A percentile compares a stretch with the other conserved stretches of the same genome.
These are phyloP conservation scores for Tachysurus fulvidraco DNA, from an alignment of 2,113 vertebrate genomes.

Conservation along the genomic window DNA sequence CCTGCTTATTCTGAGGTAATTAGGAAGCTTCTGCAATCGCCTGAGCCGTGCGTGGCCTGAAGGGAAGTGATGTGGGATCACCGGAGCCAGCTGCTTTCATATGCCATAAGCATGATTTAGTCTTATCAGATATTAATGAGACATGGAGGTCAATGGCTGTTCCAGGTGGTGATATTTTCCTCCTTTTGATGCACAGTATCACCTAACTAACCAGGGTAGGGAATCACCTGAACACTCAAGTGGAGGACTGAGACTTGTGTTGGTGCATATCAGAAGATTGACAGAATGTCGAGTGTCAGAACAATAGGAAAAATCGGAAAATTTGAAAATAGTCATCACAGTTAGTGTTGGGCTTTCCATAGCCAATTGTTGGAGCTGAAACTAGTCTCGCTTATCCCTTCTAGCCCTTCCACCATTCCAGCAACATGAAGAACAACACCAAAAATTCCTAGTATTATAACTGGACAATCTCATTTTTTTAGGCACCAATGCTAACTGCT, in stretches of 20 bases:
- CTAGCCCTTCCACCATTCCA: not conserved
- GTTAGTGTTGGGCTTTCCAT: not conserved
- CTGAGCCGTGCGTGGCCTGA: slow-evolving; percentile 1
- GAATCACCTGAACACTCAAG: slow-evolving; percentile 20
- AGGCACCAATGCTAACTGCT: not conserved
- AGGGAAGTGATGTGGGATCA: not conserved
- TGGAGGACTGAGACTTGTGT: not conserved
- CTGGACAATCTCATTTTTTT: no score
- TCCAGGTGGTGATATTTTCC: not conserved
- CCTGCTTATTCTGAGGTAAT: slow-evolving; percentile 10
- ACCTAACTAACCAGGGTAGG: not conserved
- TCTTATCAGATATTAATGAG: slow-evolving; percentile 17
- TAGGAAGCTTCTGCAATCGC: slow-evolving; percentile 11
- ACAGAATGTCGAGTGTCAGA: not conserved
- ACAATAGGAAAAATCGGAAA: not conserved
- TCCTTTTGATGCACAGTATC: not conserved
- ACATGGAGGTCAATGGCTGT: not conserved
- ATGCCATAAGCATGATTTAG: not conserved
- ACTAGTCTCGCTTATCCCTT: not conserved
- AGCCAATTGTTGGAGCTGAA: not conserved
- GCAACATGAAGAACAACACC: not conserved
- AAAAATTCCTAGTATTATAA: not conserved
- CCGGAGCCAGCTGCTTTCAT: slow-evolving; percentile 19
- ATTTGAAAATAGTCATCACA: not conserved
- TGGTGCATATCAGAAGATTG: not conserved